Percentiles rank a stretch among this genome's conserved stretches.
These are phyloP conservation scores for Pterocles burchelli DNA, from an alignment of 2,113 vertebrate species.

Conservation along the genomic window DNA sequence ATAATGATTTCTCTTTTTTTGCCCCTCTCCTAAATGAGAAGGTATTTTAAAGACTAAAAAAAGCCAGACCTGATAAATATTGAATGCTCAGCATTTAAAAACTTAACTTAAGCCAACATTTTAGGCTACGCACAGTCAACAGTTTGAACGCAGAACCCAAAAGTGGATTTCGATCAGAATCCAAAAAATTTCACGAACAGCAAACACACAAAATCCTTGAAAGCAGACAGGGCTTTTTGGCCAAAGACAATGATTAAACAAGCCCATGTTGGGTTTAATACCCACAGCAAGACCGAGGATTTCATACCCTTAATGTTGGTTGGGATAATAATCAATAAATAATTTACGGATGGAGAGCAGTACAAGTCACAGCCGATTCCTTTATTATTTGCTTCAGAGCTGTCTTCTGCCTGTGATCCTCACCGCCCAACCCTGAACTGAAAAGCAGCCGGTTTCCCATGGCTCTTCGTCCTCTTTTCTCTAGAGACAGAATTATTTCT, in stretches of 20 bases:
- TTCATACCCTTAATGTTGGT: not conserved
- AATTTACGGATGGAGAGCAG: fast-evolving
- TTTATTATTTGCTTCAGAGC: not conserved
- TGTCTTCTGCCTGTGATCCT: not conserved
- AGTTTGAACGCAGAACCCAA: not conserved
- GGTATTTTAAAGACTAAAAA: not conserved
- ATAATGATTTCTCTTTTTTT: fast-evolving
- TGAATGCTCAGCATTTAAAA: not conserved
- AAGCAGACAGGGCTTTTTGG: not conserved
- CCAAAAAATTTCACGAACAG: not conserved
- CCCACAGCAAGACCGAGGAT: not conserved
- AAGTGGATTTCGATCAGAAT: too few relatives aligned
- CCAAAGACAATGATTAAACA: not conserved
- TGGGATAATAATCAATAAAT: not conserved
- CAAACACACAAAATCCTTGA: not conserved
- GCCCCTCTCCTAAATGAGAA: not conserved
- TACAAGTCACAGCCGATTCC: not conserved
- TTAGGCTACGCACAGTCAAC: fast-evolving
- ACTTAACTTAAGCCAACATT: not conserved
- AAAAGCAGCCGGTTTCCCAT: not conserved
- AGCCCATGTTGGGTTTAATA: not conserved
- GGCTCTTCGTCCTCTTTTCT: not conserved
- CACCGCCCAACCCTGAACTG: fast-evolving
- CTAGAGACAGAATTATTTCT: not conserved
- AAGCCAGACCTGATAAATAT: not conserved